Base-by-base conservation (phyloP, 1,140 invertebrate species). In the Heliothis virescens region DNA sequence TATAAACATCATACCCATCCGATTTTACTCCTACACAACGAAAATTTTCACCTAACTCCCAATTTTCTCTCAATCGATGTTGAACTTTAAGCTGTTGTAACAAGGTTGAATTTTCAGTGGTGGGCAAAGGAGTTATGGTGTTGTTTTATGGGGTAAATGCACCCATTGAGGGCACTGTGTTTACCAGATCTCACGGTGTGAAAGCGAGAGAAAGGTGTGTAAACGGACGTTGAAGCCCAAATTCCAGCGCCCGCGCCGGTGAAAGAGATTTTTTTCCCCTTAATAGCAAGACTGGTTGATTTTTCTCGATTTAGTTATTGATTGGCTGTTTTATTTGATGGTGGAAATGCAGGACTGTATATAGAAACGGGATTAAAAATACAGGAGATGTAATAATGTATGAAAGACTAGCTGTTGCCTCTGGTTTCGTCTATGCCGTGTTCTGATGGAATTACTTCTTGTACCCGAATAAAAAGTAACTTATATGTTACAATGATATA, bases 151-250 rank as follows among this genome's bases (percentile, higher is more conserved):
- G 75, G 53, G 59, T 53, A 16, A 53, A 71, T 50, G 16, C 21
- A 52, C 59, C 69, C 82, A 87, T 83, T 76, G 85, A 85, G 86
- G 87, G 87, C 86, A 83, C 73, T 75, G 76, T 83, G 85, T 86
- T 85, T 87, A 84, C 83, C 65, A 83, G 87, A 82, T 87, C 82
- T 86, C 83, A 80, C 80, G 29, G 52, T 48, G 85, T 83, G 89
- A 91, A 90, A 91, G 89, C 87, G 11, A 84, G 89, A 90, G 89
- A 91, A 91, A 90, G 88, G 85, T 86, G 85, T 82, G 74, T 78
- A 81, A 76, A 83, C 86, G 80, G 79, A 79, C 81, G 79, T 65
- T 3, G 79, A 65, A 55, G 57, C 82, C 87, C 88, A 83, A 91
- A 91, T 91, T 89, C 90, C 88, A 26, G 21, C 21, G 21, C 21